These are phyloP conservation scores for Euphydryas editha DNA, from an alignment of 2,888 invertebrate genomes.

Conservation along the genomic window DNA sequence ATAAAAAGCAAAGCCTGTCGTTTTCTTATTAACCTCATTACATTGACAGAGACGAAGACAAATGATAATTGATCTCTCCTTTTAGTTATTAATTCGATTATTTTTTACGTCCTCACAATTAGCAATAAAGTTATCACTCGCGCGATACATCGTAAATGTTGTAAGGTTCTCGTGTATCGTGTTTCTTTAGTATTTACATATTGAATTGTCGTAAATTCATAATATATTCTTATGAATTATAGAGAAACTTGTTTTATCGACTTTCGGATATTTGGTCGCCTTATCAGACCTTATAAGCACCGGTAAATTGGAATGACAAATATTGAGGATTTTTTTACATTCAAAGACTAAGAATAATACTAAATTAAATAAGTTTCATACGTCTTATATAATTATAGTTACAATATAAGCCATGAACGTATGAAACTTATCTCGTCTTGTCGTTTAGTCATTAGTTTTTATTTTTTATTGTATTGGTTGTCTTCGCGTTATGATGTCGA, in stretches of 20 bases:
- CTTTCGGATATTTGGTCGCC: too few relatives aligned
- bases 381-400: too few relatives aligned
- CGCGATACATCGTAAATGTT: not conserved
- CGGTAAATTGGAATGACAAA: too few relatives aligned
- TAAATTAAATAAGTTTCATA: too few relatives aligned
- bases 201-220: not conserved
- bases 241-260: not conserved
- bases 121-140: conserved; percentile 10
- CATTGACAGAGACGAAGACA: conserved; percentile 36
- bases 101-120: conserved; percentile 18
- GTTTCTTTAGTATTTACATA: not conserved
- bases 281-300: too few relatives aligned
- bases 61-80: conserved; percentile 33
- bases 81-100: conserved; percentile 32
- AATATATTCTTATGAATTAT: not conserved
- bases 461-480: conserved; percentile 7
- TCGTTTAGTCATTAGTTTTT: conserved; percentile 10
- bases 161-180: not conserved
- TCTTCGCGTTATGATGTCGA: not conserved
- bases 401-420: not conserved
- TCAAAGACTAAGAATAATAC: too few relatives aligned
- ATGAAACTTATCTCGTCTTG: not conserved
- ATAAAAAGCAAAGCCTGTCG: conserved; percentile 42
- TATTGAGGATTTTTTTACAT: too few relatives aligned
- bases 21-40: conserved; percentile 39